Evolutionary conservation across 2,113 vertebrate genomes (phyloP).

Genomic region (Phalacrocorax pelagicus): DNA sequence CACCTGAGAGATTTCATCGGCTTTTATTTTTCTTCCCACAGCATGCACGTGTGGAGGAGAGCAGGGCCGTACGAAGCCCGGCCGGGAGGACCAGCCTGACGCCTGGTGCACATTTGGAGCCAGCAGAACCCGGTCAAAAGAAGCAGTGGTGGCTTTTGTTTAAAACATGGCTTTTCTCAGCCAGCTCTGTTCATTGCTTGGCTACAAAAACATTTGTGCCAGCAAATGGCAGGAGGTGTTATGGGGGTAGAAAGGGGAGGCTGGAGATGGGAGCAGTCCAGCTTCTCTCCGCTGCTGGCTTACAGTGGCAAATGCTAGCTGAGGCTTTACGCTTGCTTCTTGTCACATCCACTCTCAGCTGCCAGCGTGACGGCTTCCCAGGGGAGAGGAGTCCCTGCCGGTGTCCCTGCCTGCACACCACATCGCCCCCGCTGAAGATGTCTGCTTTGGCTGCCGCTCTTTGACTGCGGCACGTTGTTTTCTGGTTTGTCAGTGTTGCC

Average conservation of each 20-base stretch:
- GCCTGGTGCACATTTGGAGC: not conserved
- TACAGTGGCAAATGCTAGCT: not conserved
- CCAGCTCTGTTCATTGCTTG: not conserved
- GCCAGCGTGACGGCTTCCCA: not conserved
- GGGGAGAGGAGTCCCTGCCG: not conserved
- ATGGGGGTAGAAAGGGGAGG: not conserved
- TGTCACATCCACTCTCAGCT: not conserved
- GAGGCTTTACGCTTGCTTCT: not conserved
- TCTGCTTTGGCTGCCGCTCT: not conserved
- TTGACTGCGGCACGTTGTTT: fast-evolving
- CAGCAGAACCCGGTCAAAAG: not conserved
- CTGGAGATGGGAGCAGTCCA: not conserved
- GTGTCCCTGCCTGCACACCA: not conserved
- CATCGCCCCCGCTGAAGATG: not conserved
- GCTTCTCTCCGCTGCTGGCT: not conserved
- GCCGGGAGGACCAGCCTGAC: not conserved
- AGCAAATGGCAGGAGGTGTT: not conserved
- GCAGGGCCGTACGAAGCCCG: not conserved
- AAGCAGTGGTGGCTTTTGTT: not conserved
- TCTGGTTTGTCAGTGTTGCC: not conserved
- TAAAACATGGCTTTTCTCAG: not conserved
- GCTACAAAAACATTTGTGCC: not conserved
- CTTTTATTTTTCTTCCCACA: not conserved
- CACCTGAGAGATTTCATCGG: constrained; percentile 26
- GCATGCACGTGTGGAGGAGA: not conserved